Percentiles rank a stretch among this genome's conserved stretches.
Evolutionary conservation across 1,140 invertebrate genomes (phyloP).

Genomic region (Trachymyrmex cornetzi): DNA sequence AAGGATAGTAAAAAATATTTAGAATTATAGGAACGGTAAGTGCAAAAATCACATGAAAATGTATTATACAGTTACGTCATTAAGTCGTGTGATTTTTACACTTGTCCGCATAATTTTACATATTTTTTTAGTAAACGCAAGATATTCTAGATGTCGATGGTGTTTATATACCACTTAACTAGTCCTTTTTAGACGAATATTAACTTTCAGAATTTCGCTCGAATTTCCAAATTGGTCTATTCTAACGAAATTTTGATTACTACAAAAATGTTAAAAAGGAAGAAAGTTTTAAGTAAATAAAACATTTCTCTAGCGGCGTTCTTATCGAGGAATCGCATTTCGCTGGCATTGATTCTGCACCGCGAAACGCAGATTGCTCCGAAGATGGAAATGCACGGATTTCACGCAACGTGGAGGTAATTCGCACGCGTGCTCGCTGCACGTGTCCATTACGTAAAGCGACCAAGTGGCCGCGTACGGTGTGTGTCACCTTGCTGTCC

Average conservation of each 20-base stretch:
- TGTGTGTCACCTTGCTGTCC: slow-evolving; percentile 80
- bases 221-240: too few species aligned
- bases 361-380: slow-evolving; percentile 20
- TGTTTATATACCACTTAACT: background rate
- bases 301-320: background rate
- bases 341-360: background rate
- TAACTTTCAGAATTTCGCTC: background rate
- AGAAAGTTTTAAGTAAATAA: background rate
- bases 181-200: background rate
- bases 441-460: slow-evolving; percentile 72
- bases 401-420: slow-evolving; percentile 11
- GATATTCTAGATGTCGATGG: background rate
- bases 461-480: slow-evolving; percentile 69
- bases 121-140: background rate
- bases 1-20: background rate
- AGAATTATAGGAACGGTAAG: background rate
- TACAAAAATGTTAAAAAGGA: too few species aligned
- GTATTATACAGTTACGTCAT: background rate
- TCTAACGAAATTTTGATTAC: too few species aligned
- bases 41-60: background rate
- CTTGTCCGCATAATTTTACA: background rate
- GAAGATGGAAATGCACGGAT: slow-evolving; percentile 23
- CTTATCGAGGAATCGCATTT: background rate
- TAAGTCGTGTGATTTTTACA: background rate
- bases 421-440: slow-evolving; percentile 6